phyloP scores from a whole-genome alignment of 2,113 vertebrate genomes.

The Heloderma charlesbogerti region DNA sequence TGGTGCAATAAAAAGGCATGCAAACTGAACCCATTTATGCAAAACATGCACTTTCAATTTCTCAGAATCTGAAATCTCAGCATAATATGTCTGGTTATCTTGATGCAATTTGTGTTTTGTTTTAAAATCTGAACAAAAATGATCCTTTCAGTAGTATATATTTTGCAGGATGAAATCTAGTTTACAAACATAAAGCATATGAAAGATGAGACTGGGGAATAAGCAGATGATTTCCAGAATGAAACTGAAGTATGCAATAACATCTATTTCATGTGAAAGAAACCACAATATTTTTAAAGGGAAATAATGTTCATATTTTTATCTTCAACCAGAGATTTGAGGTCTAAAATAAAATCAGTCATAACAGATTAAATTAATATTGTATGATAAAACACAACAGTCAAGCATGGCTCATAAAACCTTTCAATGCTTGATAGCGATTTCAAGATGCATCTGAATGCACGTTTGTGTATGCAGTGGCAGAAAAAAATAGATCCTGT shows the following conservation, averaged over 20 bases:
- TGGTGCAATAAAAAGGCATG: background rate
- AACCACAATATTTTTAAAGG: background rate
- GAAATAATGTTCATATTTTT: background rate
- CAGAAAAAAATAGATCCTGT: background rate
- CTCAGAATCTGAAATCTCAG: background rate
- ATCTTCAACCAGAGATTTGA: background rate
- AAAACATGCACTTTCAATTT: background rate
- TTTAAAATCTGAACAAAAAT: background rate
- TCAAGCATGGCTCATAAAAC: background rate
- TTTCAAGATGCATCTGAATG: background rate
- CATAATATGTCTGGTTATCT: background rate
- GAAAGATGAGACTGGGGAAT: background rate
- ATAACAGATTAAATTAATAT: background rate
- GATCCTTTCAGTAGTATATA: background rate
- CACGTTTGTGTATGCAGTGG: background rate
- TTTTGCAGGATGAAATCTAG: background rate
- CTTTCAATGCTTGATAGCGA: background rate
- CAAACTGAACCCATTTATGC: background rate
- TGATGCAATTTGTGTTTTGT: background rate
- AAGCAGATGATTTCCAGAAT: background rate
- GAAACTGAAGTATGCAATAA: background rate
- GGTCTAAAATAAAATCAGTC: conserved; percentile 9
- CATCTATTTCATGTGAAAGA: background rate
- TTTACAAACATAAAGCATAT: background rate
- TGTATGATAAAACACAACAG: background rate